These are phyloP conservation scores for Masnerella sp. DNA, from an alignment of 2,888 invertebrate species.

Conservation along the genomic window DNA sequence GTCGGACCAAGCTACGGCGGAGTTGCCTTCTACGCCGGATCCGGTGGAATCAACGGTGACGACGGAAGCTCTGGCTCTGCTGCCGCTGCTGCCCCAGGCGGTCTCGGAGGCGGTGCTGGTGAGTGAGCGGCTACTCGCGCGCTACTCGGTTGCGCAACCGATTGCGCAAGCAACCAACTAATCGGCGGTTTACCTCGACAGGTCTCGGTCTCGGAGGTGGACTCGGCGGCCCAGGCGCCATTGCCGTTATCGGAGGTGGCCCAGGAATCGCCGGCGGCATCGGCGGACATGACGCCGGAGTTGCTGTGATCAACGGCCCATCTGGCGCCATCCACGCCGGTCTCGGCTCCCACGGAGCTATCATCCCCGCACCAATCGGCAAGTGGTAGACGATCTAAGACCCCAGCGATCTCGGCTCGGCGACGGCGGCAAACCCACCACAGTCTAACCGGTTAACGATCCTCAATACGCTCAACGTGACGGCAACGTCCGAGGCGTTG, in stretches of 20 bases:
- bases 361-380: constrained; percentile 75
- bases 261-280: constrained; percentile 74
- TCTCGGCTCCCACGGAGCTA: constrained; percentile 77
- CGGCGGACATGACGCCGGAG: constrained; percentile 76
- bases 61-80: constrained; percentile 77
- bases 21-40: constrained; percentile 75
- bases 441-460: constrained; percentile 76
- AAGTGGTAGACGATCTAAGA: constrained; percentile 76
- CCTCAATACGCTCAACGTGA: constrained; percentile 75
- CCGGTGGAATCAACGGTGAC: constrained; percentile 77
- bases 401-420: constrained; percentile 77
- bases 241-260: constrained; percentile 75
- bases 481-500: constrained; percentile 68
- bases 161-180: too few relatives aligned
- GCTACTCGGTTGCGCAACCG: too few relatives aligned
- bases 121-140: constrained; percentile 7
- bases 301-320: constrained; percentile 77
- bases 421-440: constrained; percentile 77
- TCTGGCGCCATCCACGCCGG: constrained; percentile 77
- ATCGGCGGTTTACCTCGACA: too few relatives aligned
- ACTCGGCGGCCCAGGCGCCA: constrained; percentile 71
- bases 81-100: constrained; percentile 75
- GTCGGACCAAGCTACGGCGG: constrained; percentile 76
- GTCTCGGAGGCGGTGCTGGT: constrained; percentile 62
- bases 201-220: constrained; percentile 65